These are phyloP conservation scores for Emmelina monodactyla DNA, from an alignment of 2,888 invertebrate species.

Conservation along the genomic window DNA sequence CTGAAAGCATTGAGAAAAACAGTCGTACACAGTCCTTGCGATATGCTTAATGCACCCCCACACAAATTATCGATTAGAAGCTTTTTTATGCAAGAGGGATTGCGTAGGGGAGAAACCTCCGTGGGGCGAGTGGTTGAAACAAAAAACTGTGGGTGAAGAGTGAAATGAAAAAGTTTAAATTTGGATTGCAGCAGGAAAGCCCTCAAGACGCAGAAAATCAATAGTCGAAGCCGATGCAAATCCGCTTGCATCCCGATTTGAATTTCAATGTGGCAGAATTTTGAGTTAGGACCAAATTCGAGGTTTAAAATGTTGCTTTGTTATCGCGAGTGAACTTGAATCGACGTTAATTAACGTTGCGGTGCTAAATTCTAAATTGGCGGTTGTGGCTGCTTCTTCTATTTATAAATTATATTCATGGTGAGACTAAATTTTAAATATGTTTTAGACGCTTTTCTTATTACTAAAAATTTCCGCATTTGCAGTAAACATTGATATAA, in stretches of 20 bases:
- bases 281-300: slow-evolving; percentile 37
- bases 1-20: slow-evolving; percentile 61
- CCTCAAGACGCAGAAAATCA: slow-evolving; percentile 61
- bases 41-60: slow-evolving; percentile 68
- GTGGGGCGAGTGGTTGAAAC: slow-evolving; percentile 62
- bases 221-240: slow-evolving; percentile 62
- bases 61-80: slow-evolving; percentile 68
- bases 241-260: slow-evolving; percentile 56
- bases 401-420: too few relatives aligned
- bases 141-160: slow-evolving; percentile 64
- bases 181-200: slow-evolving; percentile 48
- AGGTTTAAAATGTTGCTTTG: slow-evolving; percentile 3
- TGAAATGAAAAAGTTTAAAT: slow-evolving; percentile 67
- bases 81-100: slow-evolving; percentile 67
- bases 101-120: slow-evolving; percentile 51
- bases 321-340: too few relatives aligned
- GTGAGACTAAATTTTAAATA: too few relatives aligned
- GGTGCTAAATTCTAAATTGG: too few relatives aligned
- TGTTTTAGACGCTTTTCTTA: too few relatives aligned
- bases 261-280: slow-evolving; percentile 50
- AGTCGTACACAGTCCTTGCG: slow-evolving; percentile 50
- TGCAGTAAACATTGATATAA: too few relatives aligned
- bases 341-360: too few relatives aligned
- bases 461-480: too few relatives aligned
- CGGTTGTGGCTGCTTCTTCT: too few relatives aligned